Conservation (phyloP, 1,140 invertebrate genomes). For the Sogatella furcifera region DNA sequence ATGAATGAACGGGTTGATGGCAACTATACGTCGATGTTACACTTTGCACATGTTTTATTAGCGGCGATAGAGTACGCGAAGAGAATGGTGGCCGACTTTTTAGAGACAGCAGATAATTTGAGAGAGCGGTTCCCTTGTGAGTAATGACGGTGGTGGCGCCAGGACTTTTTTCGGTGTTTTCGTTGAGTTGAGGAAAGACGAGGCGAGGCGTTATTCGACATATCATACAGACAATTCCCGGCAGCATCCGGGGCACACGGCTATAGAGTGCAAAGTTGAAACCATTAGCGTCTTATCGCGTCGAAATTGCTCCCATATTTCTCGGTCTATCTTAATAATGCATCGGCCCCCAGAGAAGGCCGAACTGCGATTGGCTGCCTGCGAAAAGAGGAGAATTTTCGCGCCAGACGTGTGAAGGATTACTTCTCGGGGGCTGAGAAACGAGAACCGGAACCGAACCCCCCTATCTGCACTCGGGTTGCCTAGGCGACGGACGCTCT, state of each 20-base stretch:
- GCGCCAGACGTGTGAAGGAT: conserved; percentile 4
- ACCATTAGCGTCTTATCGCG: conserved; percentile 17
- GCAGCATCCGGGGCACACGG: background rate
- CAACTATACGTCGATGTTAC: too few relatives aligned
- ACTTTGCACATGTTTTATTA: too few relatives aligned
- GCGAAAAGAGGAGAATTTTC: conserved; percentile 7
- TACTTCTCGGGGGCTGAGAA: background rate
- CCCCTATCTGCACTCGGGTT: background rate
- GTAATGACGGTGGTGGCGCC: too few relatives aligned
- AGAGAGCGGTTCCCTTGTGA: too few relatives aligned
- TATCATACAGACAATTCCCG: conserved; percentile 9
- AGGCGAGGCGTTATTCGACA: conserved; percentile 3
- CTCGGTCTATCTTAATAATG: conserved; percentile 19
- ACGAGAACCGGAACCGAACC: background rate
- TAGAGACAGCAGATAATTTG: too few relatives aligned
- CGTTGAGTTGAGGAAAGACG: background rate
- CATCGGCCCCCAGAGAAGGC: conserved; percentile 5
- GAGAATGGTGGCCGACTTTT: too few relatives aligned
- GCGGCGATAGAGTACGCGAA: too few relatives aligned
- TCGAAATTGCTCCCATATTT: conserved; percentile 17
- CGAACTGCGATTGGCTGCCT: background rate
- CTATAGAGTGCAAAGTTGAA: conserved; percentile 19
- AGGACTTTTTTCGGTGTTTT: too few relatives aligned
- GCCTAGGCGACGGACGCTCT: too few relatives aligned
- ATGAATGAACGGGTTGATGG: too few relatives aligned